Evolutionary conservation across 2,113 vertebrate genomes (phyloP).

Genomic region (Pristiophorus japonicus): DNA sequence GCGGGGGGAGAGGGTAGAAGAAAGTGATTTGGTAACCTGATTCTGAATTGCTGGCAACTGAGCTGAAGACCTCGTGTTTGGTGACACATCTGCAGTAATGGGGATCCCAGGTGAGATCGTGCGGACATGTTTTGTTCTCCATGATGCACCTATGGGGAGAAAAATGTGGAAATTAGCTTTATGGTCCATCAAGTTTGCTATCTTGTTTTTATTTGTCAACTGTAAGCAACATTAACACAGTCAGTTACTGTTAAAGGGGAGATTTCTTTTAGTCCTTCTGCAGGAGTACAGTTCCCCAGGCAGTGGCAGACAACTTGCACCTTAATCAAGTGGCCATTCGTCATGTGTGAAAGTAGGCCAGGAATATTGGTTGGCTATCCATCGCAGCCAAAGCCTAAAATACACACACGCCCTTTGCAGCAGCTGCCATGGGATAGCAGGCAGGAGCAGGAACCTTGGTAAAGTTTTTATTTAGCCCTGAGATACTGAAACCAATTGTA

Average conservation of each 20-base stretch:
- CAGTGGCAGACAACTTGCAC: not conserved
- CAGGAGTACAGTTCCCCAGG: not conserved
- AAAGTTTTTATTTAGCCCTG: not conserved
- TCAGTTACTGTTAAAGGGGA: not conserved
- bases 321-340: not conserved
- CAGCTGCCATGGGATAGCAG: too few species aligned
- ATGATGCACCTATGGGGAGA: not conserved
- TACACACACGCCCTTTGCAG: too few species aligned
- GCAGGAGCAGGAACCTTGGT: too few species aligned
- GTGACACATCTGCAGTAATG: slow-evolving; percentile 19
- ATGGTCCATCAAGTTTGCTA: not conserved
- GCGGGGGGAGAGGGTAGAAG: too few species aligned
- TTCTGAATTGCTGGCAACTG: not conserved
- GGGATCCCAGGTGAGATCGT: not conserved
- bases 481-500: not conserved
- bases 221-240: not conserved
- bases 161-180: not conserved
- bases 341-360: not conserved
- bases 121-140: slow-evolving; percentile 19
- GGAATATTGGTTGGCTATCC: not conserved
- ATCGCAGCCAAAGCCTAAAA: too few species aligned
- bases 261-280: not conserved
- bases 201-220: not conserved
- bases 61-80: not conserved
- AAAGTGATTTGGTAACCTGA: not conserved